These are phyloP conservation scores for Drosophila teissieri DNA, from an alignment of 1,140 invertebrate species.

Conservation along the genomic window DNA sequence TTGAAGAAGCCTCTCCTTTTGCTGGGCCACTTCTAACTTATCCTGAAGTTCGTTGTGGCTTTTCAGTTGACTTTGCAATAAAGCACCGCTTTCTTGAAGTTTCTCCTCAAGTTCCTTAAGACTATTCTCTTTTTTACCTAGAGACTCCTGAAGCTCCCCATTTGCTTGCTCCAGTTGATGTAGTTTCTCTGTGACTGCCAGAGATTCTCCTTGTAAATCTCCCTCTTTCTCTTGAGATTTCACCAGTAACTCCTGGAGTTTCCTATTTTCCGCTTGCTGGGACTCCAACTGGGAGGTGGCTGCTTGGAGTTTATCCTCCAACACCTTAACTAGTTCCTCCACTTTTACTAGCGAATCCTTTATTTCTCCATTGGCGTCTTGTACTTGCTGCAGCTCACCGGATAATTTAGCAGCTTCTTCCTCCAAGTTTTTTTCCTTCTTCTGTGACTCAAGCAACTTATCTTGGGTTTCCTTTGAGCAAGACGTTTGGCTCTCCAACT, in stretches of 20 bases:
- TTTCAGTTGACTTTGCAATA: constrained; percentile 10
- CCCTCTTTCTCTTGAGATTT: constrained; percentile 3
- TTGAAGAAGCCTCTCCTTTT: constrained; percentile 24
- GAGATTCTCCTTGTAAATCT: constrained; percentile 5
- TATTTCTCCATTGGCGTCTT: constrained; percentile 15
- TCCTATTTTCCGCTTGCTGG: constrained; percentile 8
- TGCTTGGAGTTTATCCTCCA: constrained; percentile 16
- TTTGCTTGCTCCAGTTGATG: constrained; percentile 29
- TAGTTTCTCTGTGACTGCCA: constrained; percentile 15
- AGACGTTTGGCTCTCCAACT: constrained; percentile 5
- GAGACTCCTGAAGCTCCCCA: constrained; percentile 13
- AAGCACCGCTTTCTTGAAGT: constrained; percentile 10
- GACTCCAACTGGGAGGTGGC: constrained; percentile 3
- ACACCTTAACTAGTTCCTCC: constrained; percentile 8
- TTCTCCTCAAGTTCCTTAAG: not conserved
- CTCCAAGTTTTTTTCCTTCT: constrained; percentile 10
- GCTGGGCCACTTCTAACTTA: constrained; percentile 43
- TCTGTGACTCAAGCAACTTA: not conserved
- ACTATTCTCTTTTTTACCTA: constrained; percentile 4
- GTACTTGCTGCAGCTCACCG: constrained; percentile 19
- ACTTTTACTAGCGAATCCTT: constrained; percentile 13
- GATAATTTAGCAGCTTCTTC: constrained; percentile 22
- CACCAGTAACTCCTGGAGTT: constrained; percentile 5
- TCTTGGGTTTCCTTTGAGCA: constrained; percentile 10
- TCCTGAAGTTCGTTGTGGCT: constrained; percentile 30